These are phyloP conservation scores for Troides aeacus DNA, from an alignment of 2,888 invertebrate species.

Conservation along the genomic window DNA sequence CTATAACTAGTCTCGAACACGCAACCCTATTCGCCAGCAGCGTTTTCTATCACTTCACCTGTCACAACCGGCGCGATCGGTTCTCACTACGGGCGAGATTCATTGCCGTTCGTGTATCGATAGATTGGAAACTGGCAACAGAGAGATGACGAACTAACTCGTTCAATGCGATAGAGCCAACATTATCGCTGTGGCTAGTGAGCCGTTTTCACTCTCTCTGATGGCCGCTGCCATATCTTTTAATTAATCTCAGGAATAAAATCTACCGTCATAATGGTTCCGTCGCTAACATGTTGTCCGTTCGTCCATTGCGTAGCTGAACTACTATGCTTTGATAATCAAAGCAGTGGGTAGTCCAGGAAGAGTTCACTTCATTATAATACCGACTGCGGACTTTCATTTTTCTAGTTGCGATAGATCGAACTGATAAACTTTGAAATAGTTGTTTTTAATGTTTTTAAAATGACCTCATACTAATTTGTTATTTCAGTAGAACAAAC, in stretches of 20 bases:
- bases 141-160: slow-evolving; percentile 40
- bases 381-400: slow-evolving; percentile 26
- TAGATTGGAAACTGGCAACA: slow-evolving; percentile 33
- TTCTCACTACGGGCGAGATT: slow-evolving; percentile 42
- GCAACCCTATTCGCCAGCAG: slow-evolving; percentile 68
- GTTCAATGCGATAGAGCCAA: slow-evolving; percentile 43
- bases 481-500: no score
- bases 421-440: slow-evolving; percentile 11
- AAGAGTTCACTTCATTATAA: slow-evolving; percentile 29
- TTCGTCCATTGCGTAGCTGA: slow-evolving; percentile 49
- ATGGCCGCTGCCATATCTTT: slow-evolving; percentile 62
- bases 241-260: slow-evolving; percentile 76
- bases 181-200: slow-evolving; percentile 49
- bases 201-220: slow-evolving; percentile 67
- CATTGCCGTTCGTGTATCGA: slow-evolving; percentile 50
- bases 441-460: no score
- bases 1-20: slow-evolving; percentile 68
- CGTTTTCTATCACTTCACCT: slow-evolving; percentile 67
- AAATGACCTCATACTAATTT: no score
- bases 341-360: slow-evolving; percentile 35
- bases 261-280: slow-evolving; percentile 65
- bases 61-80: slow-evolving; percentile 48
- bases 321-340: slow-evolving; percentile 37
- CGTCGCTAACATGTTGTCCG: slow-evolving; percentile 51
- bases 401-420: slow-evolving; percentile 18